Evolutionary conservation across 2,888 invertebrate genomes (phyloP).

Genomic region (Lepidocyrtinus sp.): DNA sequence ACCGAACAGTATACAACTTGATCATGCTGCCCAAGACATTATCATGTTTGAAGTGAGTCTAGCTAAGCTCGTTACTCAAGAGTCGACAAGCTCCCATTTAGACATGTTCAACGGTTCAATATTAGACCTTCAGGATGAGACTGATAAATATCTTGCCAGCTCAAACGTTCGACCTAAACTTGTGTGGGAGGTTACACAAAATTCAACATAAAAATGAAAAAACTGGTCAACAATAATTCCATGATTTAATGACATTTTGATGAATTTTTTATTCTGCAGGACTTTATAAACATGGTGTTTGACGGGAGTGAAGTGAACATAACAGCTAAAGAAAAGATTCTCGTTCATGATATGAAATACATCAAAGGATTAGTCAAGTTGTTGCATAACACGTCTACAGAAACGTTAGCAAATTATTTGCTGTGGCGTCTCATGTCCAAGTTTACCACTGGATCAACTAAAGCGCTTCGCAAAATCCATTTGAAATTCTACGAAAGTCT

Average conservation of each 20-base stretch:
- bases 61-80: slow-evolving; percentile 45
- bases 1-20: slow-evolving; percentile 20
- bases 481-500: slow-evolving; percentile 50
- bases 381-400: slow-evolving; percentile 38
- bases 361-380: slow-evolving; percentile 41
- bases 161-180: slow-evolving; percentile 8
- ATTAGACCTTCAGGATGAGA: slow-evolving; percentile 53
- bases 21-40: slow-evolving; percentile 42
- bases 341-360: slow-evolving; percentile 51
- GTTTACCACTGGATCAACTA: slow-evolving; percentile 57
- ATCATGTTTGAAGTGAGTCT: slow-evolving; percentile 53
- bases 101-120: slow-evolving; percentile 24
- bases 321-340: slow-evolving; percentile 37
- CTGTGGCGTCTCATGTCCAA: slow-evolving; percentile 55
- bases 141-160: slow-evolving; percentile 29
- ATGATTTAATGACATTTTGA: slow-evolving; percentile 10
- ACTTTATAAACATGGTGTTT: slow-evolving; percentile 44
- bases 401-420: slow-evolving; percentile 57
- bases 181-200: slow-evolving; percentile 17
- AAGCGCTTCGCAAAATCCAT: slow-evolving; percentile 47
- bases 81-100: slow-evolving; percentile 27
- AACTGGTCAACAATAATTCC: too few species aligned
- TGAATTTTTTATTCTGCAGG: slow-evolving; percentile 21
- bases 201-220: neutral
- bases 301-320: slow-evolving; percentile 42